phyloP scores from a whole-genome alignment of 2,888 invertebrate genomes.

The Cenopis cana region DNA sequence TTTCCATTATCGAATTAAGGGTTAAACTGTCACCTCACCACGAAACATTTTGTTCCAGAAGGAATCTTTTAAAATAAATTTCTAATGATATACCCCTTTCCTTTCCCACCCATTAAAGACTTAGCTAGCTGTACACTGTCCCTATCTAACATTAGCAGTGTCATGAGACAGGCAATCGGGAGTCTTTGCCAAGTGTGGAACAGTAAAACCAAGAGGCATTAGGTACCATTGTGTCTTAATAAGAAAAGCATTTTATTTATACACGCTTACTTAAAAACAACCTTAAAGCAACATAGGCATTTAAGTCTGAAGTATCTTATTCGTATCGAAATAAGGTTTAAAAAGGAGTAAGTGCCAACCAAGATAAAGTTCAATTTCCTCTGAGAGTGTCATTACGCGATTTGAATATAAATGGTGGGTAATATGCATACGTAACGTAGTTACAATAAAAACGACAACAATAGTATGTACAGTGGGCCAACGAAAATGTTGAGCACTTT shows the following conservation, averaged over 20 bases:
- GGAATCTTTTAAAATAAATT: too few relatives aligned
- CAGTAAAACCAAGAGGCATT: slow-evolving; percentile 12
- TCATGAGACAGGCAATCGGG: not conserved
- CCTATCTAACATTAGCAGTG: not conserved
- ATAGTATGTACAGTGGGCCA: too few relatives aligned
- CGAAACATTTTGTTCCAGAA: too few relatives aligned
- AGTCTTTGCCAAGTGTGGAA: not conserved
- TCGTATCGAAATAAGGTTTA: not conserved
- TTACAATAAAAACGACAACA: not conserved
- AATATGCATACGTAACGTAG: not conserved
- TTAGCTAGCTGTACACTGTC: not conserved
- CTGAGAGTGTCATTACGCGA: not conserved
- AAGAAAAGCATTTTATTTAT: slow-evolving; percentile 14
- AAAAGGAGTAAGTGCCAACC: not conserved
- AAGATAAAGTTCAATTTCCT: not conserved
- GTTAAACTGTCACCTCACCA: too few relatives aligned
- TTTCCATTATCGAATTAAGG: too few relatives aligned
- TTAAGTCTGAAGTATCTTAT: not conserved
- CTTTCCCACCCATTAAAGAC: too few relatives aligned
- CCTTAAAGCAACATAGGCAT: not conserved
- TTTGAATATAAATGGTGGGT: slow-evolving; percentile 16
- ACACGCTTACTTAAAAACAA: not conserved
- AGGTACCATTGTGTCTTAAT: slow-evolving; percentile 8
- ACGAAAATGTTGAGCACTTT: too few relatives aligned
- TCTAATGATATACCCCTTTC: too few relatives aligned